Base-by-base conservation (phyloP, 2,797 vertebrate genomes). In the Hydrolagus colliei region DNA sequence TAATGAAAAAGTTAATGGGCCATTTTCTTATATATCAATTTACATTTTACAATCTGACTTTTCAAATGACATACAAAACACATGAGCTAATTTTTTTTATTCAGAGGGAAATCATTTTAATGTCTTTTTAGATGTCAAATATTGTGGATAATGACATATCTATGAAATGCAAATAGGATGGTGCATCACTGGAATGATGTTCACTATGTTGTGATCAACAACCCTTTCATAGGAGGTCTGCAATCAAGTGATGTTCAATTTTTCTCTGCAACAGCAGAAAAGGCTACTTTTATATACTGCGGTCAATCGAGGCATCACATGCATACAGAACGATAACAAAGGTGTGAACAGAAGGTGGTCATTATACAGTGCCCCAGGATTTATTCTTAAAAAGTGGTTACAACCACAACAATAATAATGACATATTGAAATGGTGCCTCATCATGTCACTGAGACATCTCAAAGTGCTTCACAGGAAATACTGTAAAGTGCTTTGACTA, bases 1-100 rank as follows among this genome's bases (percentile, higher is more conserved):
- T 99, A 99, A 99, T 98, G 97, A 98, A 98, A 98, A 98, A 98
- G 97, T 97, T 99, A 99, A 99, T 99, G 97, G 97, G 93, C 95
- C 97, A 97, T 99, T 97, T 97, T 99, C 96, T 96, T 97, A 97
- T 96, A 96, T 98, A 98, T 98, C 97, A 98, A 99, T 98, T 98
- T 98, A 97, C 96, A 97, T 96, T 96, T 95, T 95, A 96, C 95
- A 96, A 94, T 97, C 96, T 96, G 95, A 95, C 95, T 96, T 96
- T 95, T 96, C 95, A 98, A 97, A 98, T 97, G 96, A 97, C 96
- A 96, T 94, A 94, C 97, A 96, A 94, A 96, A 94, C 95, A 92
- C 91, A 94, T 93, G 93, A 94, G 93, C 95, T 95, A 95, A 94
- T 95, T 94, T 84, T 27, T 91, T 94, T 96, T 95, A 94, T 95